Conservation (phyloP, 2,113 vertebrate species). For the Clarias batrachus region DNA sequence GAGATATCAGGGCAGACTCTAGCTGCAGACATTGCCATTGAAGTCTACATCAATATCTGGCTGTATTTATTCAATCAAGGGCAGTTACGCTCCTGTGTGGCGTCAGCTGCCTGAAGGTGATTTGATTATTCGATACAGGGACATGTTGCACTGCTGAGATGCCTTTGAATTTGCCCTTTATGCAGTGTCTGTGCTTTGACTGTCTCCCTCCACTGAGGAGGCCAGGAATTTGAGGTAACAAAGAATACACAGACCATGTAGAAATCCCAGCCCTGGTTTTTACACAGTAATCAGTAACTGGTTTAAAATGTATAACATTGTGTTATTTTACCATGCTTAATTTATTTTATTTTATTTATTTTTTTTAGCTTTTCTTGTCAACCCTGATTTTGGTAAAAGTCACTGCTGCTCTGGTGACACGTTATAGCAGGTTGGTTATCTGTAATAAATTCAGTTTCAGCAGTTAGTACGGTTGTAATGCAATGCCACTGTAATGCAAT, state of each 20-base stretch:
- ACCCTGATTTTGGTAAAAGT: neutral
- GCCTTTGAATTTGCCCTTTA: constrained; percentile 43
- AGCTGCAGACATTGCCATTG: constrained; percentile 1
- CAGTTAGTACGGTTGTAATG: neutral
- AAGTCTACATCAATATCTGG: neutral
- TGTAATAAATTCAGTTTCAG: neutral
- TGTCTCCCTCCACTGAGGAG: neutral
- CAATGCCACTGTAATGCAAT: neutral
- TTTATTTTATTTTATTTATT: too few relatives aligned
- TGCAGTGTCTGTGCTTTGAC: neutral
- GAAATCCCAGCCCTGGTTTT: neutral
- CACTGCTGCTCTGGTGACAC: neutral
- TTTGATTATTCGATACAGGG: constrained; percentile 34
- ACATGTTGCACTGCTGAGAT: neutral
- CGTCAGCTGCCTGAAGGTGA: neutral
- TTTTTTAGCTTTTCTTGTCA: neutral
- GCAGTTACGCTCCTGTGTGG: neutral
- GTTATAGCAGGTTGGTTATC: neutral
- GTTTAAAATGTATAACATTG: neutral
- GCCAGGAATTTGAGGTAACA: neutral
- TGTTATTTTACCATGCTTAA: neutral
- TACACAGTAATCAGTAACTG: neutral
- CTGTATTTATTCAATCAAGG: constrained; percentile 27
- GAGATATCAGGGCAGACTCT: constrained; percentile 1
- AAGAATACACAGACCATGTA: constrained; percentile 1